Evolutionary conservation across 2,888 invertebrate species (phyloP).

Genomic region (Xanthorhoe spadicearia): DNA sequence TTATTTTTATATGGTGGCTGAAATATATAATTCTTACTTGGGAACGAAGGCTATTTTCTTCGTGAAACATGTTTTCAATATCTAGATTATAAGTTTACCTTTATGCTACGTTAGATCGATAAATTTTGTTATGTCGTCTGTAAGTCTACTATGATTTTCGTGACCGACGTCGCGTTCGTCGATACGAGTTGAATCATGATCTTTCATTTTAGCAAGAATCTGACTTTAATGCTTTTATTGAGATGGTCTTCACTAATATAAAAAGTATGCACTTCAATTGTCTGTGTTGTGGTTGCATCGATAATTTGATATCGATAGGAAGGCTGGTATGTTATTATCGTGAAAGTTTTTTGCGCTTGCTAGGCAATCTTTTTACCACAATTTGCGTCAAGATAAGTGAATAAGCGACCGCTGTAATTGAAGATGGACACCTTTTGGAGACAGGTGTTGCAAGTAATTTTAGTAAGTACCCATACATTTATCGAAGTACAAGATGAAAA

Average conservation of each 20-base stretch:
- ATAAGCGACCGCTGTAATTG: constrained; percentile 35
- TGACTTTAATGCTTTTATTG: too few relatives aligned
- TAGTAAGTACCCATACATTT: not conserved
- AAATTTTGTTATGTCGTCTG: too few relatives aligned
- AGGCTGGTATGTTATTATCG: constrained; percentile 2
- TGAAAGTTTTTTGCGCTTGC: constrained; percentile 6
- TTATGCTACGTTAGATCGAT: too few relatives aligned
- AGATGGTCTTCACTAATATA: not conserved
- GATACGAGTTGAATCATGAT: too few relatives aligned
- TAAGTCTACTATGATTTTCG: too few relatives aligned
- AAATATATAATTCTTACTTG: not conserved
- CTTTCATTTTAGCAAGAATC: too few relatives aligned
- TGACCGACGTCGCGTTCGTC: too few relatives aligned
- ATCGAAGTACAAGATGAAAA: not conserved
- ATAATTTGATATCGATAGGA: constrained; percentile 15
- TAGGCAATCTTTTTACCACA: constrained; percentile 12
- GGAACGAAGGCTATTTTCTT: too few relatives aligned
- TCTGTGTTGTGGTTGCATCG: constrained; percentile 6
- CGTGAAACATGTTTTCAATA: too few relatives aligned
- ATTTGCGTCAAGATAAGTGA: constrained; percentile 13
- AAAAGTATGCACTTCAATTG: not conserved
- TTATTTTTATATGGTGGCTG: too few relatives aligned
- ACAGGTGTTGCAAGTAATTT: constrained; percentile 16
- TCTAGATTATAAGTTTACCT: too few relatives aligned
- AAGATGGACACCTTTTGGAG: constrained; percentile 1